These are phyloP conservation scores for Diadema setosum DNA, from an alignment of 35 echinoderm and acorn worm species.

Conservation along the genomic window DNA sequence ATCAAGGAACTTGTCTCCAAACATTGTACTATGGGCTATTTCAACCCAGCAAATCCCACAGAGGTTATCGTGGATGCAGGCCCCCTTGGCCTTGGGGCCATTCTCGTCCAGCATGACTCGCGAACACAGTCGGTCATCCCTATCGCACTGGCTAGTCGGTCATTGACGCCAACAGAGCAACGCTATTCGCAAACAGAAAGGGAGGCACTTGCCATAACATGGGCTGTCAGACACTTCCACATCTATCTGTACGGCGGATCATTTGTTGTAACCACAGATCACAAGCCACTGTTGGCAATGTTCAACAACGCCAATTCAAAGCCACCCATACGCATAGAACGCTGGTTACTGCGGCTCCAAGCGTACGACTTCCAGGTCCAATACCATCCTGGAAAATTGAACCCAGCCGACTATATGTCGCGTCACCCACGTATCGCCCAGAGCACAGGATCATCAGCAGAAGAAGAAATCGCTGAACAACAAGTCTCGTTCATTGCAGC, in stretches of 20 bases:
- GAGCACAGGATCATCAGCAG: background rate
- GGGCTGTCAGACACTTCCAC: constrained; percentile 21
- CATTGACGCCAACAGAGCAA: constrained; percentile 33
- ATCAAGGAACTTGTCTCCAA: background rate
- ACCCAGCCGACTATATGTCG: constrained; percentile 71
- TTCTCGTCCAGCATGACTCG: constrained; percentile 23
- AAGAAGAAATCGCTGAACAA: constrained; percentile 20
- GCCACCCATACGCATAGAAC: constrained; percentile 42
- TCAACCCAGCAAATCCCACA: background rate
- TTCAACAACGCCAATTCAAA: constrained; percentile 56
- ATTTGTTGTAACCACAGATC: constrained; percentile 53
- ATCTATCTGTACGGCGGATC: constrained; percentile 37
- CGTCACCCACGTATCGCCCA: constrained; percentile 19
- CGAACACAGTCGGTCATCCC: background rate
- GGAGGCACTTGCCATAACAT: constrained; percentile 45
- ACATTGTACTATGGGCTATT: constrained; percentile 9
- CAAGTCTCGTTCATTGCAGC: constrained; percentile 5
- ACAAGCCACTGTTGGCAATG: constrained; percentile 55
- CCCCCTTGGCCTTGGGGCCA: background rate
- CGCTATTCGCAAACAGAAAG: constrained; percentile 56
- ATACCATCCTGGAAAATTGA: constrained; percentile 32
- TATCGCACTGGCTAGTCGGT: constrained; percentile 29
- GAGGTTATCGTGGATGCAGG: constrained; percentile 58
- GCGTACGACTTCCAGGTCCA: constrained; percentile 28
- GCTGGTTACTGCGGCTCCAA: constrained; percentile 64